A percentile compares a stretch with the other conserved stretches of the same genome.
phyloP scores from a whole-genome alignment of 2,113 vertebrate genomes.

The Vireo altiloquus region DNA sequence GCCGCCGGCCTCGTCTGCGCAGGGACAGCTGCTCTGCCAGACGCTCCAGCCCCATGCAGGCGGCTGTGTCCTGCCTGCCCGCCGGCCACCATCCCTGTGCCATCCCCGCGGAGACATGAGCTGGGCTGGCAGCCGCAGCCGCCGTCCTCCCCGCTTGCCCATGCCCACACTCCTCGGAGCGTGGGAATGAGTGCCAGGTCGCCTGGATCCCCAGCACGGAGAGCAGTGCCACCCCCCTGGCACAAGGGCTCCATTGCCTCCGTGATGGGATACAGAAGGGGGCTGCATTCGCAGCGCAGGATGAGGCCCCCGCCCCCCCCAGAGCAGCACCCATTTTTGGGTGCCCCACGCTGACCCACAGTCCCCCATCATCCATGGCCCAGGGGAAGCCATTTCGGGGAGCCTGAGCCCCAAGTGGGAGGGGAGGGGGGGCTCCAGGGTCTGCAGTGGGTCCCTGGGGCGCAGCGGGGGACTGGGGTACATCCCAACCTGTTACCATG shows the following conservation, averaged over 20 bases:
- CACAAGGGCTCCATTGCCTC: neutral
- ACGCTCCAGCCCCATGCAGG: neutral
- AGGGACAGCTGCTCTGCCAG: slow-evolving; percentile 39
- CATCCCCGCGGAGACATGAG: neutral
- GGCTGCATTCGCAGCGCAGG: rapidly evolving
- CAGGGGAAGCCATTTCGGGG: neutral
- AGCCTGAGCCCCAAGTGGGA: neutral
- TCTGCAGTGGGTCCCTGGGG: neutral
- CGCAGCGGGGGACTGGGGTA: neutral
- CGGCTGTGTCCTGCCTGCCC: neutral
- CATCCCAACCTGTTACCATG: slow-evolving; percentile 33
- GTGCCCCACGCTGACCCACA: neutral
- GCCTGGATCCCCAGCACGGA: neutral
- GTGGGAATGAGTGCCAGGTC: neutral
- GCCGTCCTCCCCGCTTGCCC: rapidly evolving
- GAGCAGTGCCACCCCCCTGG: neutral
- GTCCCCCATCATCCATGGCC: rapidly evolving
- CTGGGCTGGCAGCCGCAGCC: neutral
- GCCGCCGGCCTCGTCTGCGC: neutral
- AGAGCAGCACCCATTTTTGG: neutral
- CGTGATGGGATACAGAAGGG: rapidly evolving
- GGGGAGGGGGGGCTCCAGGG: rapidly evolving
- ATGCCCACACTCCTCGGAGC: neutral
- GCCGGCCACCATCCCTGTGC: neutral
- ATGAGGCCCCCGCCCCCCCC: rapidly evolving